phyloP scores from a whole-genome alignment of 2,113 vertebrate species.

The Bos taurus region ARS-UCD2.0 NC_037328.1:140859001-140859500 shows the following conservation, averaged over 20 bases:
- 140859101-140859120: background rate
- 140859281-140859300: background rate
- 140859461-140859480: background rate
- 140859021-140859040: background rate
- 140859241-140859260: background rate
- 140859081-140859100: background rate
- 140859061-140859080: background rate
- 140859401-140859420: background rate
- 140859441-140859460: background rate
- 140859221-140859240: background rate
- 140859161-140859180: background rate
- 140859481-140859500: background rate
- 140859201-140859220: background rate
- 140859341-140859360: background rate
- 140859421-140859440: background rate
- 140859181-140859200: background rate
- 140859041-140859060: background rate
- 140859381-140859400: background rate
- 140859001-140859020: background rate
- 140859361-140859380: background rate
- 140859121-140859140: background rate
- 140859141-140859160: background rate
- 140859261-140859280: background rate
- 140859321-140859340: background rate
- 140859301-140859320: background rate